Evolutionary conservation across 2,888 invertebrate genomes (phyloP).

Genomic region (Dolichopus griseipennis): DNA sequence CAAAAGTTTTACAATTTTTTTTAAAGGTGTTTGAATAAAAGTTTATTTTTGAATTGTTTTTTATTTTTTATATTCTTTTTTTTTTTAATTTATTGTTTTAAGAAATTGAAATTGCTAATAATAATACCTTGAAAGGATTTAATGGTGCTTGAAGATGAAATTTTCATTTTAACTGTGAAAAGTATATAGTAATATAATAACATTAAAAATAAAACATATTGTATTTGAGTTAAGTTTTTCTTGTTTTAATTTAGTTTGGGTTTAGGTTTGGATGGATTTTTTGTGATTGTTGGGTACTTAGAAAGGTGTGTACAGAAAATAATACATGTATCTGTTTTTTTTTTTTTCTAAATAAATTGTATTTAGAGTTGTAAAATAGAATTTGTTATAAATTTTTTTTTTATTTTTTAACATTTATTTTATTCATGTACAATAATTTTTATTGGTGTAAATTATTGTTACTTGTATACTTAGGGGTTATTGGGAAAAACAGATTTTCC

Average conservation of each 20-base stretch:
- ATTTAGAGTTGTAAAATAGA: too few relatives aligned
- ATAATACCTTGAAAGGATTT: not conserved
- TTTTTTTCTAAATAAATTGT: too few relatives aligned
- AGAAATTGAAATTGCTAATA: not conserved
- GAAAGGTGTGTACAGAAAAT: too few relatives aligned
- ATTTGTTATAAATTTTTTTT: too few relatives aligned
- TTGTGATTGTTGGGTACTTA: too few relatives aligned
- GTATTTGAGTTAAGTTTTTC: not conserved
- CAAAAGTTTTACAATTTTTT: too few relatives aligned
- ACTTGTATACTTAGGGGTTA: too few relatives aligned
- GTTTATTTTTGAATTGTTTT: not conserved
- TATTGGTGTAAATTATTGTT: too few relatives aligned
- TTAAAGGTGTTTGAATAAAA: not conserved
- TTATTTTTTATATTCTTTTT: not conserved
- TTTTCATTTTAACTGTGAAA: not conserved
- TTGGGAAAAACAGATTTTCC: too few relatives aligned
- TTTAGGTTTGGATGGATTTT: not conserved
- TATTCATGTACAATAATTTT: too few relatives aligned
- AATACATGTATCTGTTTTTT: too few relatives aligned
- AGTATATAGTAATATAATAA: not conserved
- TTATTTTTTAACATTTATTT: too few relatives aligned
- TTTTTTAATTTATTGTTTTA: slow-evolving; percentile 1
- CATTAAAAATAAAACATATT: not conserved
- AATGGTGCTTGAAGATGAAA: slow-evolving; percentile 3
- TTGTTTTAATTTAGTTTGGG: not conserved